A percentile compares a stretch with the other conserved stretches of the same genome.
Evolutionary conservation across 1,140 invertebrate genomes (phyloP).

Genomic region (Atta colombica): DNA sequence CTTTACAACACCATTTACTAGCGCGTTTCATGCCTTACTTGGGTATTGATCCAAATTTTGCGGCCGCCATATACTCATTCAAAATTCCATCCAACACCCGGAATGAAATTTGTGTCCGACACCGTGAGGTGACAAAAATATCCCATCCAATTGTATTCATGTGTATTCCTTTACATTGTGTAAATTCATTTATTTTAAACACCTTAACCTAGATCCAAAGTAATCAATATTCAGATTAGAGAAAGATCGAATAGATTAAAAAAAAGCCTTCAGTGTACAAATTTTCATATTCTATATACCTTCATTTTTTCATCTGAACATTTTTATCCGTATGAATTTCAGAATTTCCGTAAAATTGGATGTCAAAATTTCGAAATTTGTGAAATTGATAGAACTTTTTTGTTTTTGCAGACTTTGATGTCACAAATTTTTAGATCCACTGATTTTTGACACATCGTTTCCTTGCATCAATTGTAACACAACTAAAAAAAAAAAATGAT

Average conservation of each 20-base stretch:
- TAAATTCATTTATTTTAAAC: neutral
- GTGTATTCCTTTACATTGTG: neutral
- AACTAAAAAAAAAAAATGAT: too few species aligned
- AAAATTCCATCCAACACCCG: slow-evolving; percentile 38
- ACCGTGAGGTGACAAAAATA: neutral
- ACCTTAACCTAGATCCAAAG: neutral
- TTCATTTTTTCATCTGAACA: neutral
- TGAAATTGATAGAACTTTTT: neutral
- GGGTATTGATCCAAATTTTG: slow-evolving; percentile 54
- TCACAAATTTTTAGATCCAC: neutral
- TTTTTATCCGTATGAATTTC: neutral
- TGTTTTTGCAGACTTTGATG: neutral
- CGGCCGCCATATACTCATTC: slow-evolving; percentile 41
- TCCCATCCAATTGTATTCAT: neutral
- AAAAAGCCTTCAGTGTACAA: neutral
- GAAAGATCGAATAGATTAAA: too few species aligned
- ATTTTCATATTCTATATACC: neutral
- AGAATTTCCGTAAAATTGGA: slow-evolving; percentile 3
- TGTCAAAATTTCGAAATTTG: neutral
- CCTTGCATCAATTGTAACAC: too few species aligned
- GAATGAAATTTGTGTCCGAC: neutral
- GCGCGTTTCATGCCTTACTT: slow-evolving; percentile 46
- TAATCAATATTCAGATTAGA: too few species aligned
- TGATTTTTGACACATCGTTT: neutral
- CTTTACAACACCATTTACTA: slow-evolving; percentile 51